Evolutionary conservation across 92 coral and sea anemone genomes (phyloP), one percentile per base, ranked within the genome.

Genomic region (Porites divaricata): DNA sequence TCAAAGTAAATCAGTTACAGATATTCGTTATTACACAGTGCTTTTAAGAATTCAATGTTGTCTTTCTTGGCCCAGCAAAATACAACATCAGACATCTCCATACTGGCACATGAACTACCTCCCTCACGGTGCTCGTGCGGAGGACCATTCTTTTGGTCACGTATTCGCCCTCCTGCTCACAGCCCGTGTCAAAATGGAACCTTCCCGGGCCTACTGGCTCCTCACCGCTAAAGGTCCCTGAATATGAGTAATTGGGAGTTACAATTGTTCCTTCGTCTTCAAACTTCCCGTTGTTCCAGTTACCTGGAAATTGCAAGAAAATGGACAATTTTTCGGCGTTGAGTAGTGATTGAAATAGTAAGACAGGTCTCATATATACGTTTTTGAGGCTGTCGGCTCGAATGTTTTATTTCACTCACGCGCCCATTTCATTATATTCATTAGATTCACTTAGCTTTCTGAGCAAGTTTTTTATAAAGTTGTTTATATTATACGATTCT

Each of bases 101-200:
- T 20, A 84, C 84, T 20, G 95, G 93, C 14, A 89, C 81, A 51
- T 81, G 90, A 45, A 75, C 85, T 9, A 89, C 93, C 23, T 79
- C 94, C 14, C 89, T 77, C 45, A 76, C 22, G 73, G 69, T 70
- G 35, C 58, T 59, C 1, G 85, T 89, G 2, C 68, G 81, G 16
- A 63, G 71, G 51, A 83, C 76, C 1, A 69, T 66, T 4, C 89
- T 61, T 72, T 68, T 85, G 89, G 74, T 81, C 61, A 87, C 84
- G 73, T 87, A 92, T 74, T 81, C 92, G 25, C 98, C 98, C 16
- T 80, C 83, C 58, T 94, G 98, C 28, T 85, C 92, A 65, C 98
- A 92, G 74, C 93, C 92, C 62, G 78, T 81, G 22, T 88, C 77
- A 67, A 94, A 94, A 52, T 66, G 81, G 87, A 73, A 92, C 49